phyloP scores from a whole-genome alignment of 2,888 invertebrate species.

The Orchestes rusci region DNA sequence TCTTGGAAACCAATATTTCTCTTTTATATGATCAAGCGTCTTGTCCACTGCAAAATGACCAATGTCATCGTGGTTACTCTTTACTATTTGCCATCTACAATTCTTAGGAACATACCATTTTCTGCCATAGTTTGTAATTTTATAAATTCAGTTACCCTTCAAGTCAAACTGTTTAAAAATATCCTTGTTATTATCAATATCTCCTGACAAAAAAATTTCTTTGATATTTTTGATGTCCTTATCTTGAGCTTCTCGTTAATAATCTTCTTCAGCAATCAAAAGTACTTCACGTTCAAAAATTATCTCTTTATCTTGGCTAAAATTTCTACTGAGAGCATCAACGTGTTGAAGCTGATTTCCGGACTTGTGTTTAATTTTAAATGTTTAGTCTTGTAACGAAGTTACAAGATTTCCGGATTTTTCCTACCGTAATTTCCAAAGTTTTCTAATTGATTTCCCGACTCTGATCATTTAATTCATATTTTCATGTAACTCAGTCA shows the following conservation, averaged over 20 bases:
- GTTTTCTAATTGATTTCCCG: too few relatives aligned
- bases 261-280: neutral
- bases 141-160: slow-evolving; percentile 18
- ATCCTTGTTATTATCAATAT: slow-evolving; percentile 1
- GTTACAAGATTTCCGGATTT: too few relatives aligned
- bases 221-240: neutral
- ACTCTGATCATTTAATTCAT: too few relatives aligned
- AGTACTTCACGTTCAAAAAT: neutral
- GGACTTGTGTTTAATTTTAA: slow-evolving; percentile 16
- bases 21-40: neutral
- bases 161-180: slow-evolving; percentile 24
- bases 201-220: neutral
- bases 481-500: too few relatives aligned
- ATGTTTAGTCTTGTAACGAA: neutral
- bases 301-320: neutral
- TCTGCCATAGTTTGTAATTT: slow-evolving; percentile 12
- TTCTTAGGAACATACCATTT: neutral
- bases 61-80: neutral
- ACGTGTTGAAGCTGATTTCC: slow-evolving; percentile 33
- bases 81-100: neutral
- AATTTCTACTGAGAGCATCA: slow-evolving; percentile 32
- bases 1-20: neutral
- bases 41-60: neutral
- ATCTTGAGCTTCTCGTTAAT: neutral
- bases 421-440: too few relatives aligned